phyloP scores from a whole-genome alignment of 2,888 invertebrate genomes.

The Gibbula magus region DNA sequence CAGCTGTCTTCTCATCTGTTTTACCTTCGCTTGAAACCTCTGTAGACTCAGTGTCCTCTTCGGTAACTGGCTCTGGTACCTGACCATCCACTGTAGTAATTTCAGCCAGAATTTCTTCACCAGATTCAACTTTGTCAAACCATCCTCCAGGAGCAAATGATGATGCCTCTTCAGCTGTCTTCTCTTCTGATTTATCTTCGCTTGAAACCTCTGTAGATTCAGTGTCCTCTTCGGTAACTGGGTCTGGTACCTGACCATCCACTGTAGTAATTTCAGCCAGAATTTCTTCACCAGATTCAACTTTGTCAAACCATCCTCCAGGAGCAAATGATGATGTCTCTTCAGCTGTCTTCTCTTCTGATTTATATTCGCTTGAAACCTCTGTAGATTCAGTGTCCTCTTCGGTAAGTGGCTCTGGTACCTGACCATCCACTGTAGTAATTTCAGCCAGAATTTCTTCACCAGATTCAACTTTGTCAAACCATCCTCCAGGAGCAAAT shows the following conservation, averaged over 20 bases:
- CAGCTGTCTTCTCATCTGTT: not conserved
- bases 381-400: not conserved
- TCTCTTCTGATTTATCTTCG: not conserved
- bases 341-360: not conserved
- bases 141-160: constrained; percentile 1
- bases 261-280: not conserved
- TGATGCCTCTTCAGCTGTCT: not conserved
- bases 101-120: not conserved
- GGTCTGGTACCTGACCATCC: not conserved
- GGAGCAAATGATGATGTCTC: not conserved
- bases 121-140: constrained; percentile 4
- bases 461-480: no score
- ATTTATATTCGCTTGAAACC: not conserved
- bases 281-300: not conserved
- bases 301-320: constrained; percentile 6
- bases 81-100: not conserved
- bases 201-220: not conserved
- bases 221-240: not conserved
- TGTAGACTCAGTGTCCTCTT: not conserved
- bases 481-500: no score
- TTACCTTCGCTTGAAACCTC: not conserved
- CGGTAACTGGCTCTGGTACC: not conserved
- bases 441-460: no score
- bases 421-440: no score
- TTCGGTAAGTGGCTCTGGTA: not conserved